Evolutionary conservation across 2,888 invertebrate species (phyloP), one percentile per base, ranked within the genome.

Genomic region (Polia nebulosa): DNA sequence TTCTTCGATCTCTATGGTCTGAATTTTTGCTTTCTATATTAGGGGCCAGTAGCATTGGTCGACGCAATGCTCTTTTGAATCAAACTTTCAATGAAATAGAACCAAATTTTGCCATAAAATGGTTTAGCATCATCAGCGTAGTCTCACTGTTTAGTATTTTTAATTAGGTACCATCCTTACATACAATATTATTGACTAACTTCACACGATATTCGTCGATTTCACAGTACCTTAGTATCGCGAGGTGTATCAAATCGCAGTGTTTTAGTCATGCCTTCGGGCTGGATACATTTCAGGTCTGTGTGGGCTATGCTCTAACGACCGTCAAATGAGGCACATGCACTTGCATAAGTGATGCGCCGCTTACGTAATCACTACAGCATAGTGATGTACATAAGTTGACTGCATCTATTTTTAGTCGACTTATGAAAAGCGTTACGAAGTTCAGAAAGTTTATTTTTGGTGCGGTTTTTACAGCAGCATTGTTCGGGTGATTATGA

Each of bases 281-380:
- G 59, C 72, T 71, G 62, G 59, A 53, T 74, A 71, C 63, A 79
- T 69, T 82, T 77, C 63, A 77, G 69, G 29, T 66, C 61, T 72
- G 72, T 63, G 56, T 70, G 59, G 80, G 64, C 65, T 67, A 77
- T 79, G 84, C 84, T 86, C 90, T 93, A 93, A 93, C 92, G 91
- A 92, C 89, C 91, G 88, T 89, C 93, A 94, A 94, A 94, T 93
- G 94, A 94, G 92, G 91, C 86, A 90, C 92, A 92, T 92, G 92
- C 87, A 88, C 88, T 88, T 89, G 94, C 94, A 95, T 95, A 93
- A 92, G 88, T 92, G 90, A 94, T 94, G 93, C 90, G 90, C 86
- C 84, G 92, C 90, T 93, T 92, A 88, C 92, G 87, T 93, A 93
- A 93, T 90, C 88, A 87, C 82, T 73, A 62, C 78, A 63, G 49